Conservation (phyloP, 1,140 invertebrate species). For the Acromyrmex echinatior region DNA sequence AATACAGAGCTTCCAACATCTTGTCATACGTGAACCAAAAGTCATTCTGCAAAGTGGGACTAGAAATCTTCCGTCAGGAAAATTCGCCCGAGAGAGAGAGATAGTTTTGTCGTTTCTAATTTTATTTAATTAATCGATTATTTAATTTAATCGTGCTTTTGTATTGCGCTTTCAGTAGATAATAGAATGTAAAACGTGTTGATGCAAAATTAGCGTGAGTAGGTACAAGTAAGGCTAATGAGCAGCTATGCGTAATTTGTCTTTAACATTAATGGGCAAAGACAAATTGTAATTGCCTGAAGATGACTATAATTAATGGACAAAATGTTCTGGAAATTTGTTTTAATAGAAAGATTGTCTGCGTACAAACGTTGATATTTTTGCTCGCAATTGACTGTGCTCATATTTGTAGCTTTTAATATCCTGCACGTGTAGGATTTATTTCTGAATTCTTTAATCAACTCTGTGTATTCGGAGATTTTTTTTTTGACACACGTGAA, state of each 20-base stretch:
- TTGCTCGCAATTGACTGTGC: not conserved
- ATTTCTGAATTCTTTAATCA: not conserved
- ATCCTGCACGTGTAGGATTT: not conserved
- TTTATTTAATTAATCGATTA: not conserved
- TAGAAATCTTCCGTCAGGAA: not conserved
- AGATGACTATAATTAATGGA: not conserved
- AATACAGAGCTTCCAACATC: not conserved
- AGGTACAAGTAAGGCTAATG: not conserved
- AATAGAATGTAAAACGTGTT: not conserved
- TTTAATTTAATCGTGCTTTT: not conserved
- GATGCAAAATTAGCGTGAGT: not conserved
- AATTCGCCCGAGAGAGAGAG: not conserved
- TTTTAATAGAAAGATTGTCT: not conserved
- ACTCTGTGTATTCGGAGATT: not conserved
- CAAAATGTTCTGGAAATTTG: not conserved
- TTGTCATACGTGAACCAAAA: not conserved
- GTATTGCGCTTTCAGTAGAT: not conserved
- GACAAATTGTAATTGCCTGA: not conserved
- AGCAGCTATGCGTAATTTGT: not conserved
- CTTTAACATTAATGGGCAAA: not conserved
- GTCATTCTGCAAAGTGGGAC: not conserved
- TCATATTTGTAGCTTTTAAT: conserved; percentile 11
- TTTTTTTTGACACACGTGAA: not conserved
- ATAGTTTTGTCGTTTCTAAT: not conserved
- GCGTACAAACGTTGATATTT: too few relatives aligned